A percentile compares a stretch with the other conserved stretches of the same genome.
Evolutionary conservation across 2,888 invertebrate genomes (phyloP).

Genomic region (Sycophila texana): DNA sequence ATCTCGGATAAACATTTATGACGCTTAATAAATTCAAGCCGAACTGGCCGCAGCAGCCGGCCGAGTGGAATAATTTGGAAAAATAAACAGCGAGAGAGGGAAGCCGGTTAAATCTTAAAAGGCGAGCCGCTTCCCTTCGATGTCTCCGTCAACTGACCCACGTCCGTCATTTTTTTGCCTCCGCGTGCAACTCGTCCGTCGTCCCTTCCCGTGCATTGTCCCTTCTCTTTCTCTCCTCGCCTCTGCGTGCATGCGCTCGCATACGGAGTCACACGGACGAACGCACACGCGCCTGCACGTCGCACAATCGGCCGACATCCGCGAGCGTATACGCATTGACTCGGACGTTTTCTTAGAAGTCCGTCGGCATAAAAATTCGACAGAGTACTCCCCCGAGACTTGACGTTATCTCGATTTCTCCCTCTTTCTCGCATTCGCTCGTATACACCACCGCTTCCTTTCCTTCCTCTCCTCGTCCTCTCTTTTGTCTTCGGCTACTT

Average conservation of each 20-base stretch:
- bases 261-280: neutral
- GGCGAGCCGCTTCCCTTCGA: conserved; percentile 13
- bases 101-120: conserved; percentile 23
- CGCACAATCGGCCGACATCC: conserved; percentile 23
- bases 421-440: neutral
- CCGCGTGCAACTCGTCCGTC: neutral
- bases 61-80: too few relatives aligned
- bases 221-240: conserved; percentile 6
- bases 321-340: conserved; percentile 24
- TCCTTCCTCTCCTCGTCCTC: neutral
- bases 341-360: conserved; percentile 46
- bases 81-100: neutral
- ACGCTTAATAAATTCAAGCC: too few relatives aligned
- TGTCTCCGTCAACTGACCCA: conserved; percentile 48
- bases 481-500: neutral
- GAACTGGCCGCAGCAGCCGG: too few relatives aligned
- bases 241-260: too few relatives aligned
- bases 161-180: conserved; percentile 46
- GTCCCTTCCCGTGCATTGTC: conserved; percentile 3
- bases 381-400: conserved; percentile 49
- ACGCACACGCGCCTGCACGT: neutral
- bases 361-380: conserved; percentile 56
- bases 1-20: too few relatives aligned
- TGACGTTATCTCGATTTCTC: conserved; percentile 49
- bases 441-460: neutral